Evolutionary conservation across 2,797 vertebrate species (phyloP).

Genomic region (Sebastes nivosus): DNA sequence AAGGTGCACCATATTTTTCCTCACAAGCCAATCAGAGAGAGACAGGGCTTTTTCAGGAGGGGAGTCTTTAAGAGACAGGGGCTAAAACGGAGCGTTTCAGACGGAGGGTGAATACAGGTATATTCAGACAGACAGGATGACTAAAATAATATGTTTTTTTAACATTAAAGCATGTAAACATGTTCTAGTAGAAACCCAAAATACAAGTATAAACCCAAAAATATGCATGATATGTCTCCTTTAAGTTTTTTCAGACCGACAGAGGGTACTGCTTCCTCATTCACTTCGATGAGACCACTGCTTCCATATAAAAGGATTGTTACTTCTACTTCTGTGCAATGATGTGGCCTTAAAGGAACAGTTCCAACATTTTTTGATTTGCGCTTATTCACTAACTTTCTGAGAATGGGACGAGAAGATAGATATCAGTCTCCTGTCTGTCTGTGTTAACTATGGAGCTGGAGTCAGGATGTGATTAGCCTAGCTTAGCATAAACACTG

Average conservation of each 20-base stretch:
- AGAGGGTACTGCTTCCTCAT: background rate
- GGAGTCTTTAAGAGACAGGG: no score
- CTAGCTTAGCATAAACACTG: background rate
- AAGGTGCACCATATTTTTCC: no score
- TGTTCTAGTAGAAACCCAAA: no score
- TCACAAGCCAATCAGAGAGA: no score
- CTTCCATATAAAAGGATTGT: background rate
- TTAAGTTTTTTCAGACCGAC: background rate
- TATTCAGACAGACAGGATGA: no score
- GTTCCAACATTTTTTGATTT: background rate
- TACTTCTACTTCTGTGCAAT: background rate
- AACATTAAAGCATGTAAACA: no score
- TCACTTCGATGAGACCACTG: background rate
- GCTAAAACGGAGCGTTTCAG: no score
- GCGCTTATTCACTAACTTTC: background rate
- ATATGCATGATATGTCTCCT: no score
- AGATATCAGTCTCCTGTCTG: background rate
- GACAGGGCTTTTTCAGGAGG: no score
- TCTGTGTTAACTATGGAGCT: background rate
- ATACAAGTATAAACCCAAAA: rapidly evolving
- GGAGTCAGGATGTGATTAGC: background rate
- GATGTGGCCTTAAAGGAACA: background rate
- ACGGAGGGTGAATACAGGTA: rapidly evolving
- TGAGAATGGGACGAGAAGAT: background rate
- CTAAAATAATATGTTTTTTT: no score